These are phyloP conservation scores for Nothura maculosa DNA, from an alignment of 2,797 vertebrate genomes.

Conservation along the genomic window DNA sequence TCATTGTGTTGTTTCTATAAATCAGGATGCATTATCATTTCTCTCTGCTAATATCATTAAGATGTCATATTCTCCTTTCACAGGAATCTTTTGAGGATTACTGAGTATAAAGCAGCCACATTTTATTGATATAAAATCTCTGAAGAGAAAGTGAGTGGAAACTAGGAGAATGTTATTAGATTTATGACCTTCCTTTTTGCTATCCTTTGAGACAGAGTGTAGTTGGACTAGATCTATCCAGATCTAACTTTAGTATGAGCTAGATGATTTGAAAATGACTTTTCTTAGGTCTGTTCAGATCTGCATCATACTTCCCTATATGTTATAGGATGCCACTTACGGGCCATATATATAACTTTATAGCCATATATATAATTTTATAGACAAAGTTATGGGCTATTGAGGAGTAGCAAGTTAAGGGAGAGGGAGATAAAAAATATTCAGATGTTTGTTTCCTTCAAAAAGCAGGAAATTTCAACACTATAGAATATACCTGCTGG, in stretches of 20 bases:
- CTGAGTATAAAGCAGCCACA: neutral
- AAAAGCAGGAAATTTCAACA: neutral
- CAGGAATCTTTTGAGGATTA: neutral
- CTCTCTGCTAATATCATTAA: neutral
- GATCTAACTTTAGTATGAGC: neutral
- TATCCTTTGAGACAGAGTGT: neutral
- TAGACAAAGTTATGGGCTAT: too few relatives aligned
- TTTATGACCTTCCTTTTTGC: neutral
- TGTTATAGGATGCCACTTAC: neutral
- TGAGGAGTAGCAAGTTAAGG: too few relatives aligned
- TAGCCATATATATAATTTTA: too few relatives aligned
- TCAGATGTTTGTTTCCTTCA: neutral
- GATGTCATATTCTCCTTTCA: neutral
- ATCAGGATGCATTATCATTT: neutral
- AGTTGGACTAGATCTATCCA: too few relatives aligned
- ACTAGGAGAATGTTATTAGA: neutral
- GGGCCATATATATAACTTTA: too few relatives aligned
- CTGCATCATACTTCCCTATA: neutral
- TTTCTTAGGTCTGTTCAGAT: neutral
- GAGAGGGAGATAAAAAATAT: neutral
- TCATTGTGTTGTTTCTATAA: neutral
- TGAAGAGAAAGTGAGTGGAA: neutral
- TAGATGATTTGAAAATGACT: neutral
- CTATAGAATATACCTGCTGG: neutral
- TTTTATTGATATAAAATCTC: neutral